Percentiles rank a stretch among this genome's conserved stretches.
Conservation (phyloP, 2,797 vertebrate species). For the Acanthurus tractus region DNA sequence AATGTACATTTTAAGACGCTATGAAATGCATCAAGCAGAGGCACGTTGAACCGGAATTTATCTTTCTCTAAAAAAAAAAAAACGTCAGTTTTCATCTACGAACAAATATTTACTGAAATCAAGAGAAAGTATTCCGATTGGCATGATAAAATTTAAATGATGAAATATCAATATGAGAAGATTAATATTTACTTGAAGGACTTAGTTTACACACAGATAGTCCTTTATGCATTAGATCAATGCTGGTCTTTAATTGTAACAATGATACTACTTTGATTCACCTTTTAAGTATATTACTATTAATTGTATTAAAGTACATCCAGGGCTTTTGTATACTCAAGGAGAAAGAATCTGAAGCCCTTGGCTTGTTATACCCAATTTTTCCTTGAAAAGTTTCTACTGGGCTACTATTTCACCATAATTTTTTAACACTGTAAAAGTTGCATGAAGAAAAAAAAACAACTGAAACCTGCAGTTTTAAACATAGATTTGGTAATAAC, state of each 20-base stretch:
- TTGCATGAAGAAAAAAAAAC: constrained; percentile 9
- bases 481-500: neutral
- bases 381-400: constrained; percentile 1
- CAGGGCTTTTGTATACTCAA: neutral
- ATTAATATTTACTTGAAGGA: neutral
- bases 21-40: constrained; percentile 22
- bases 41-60: constrained; percentile 7
- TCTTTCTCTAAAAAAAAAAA: neutral
- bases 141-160: neutral
- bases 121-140: constrained; percentile 7
- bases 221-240: neutral
- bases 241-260: neutral
- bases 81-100: neutral
- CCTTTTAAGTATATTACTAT: neutral
- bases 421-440: constrained; percentile 18
- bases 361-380: neutral
- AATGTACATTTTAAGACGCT: constrained; percentile 28
- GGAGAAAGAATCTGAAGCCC: neutral
- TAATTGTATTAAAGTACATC: neutral
- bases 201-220: constrained; percentile 6
- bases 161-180: neutral
- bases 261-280: neutral
- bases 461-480: neutral
- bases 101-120: neutral
- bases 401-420: neutral